Conservation (phyloP, 2,888 invertebrate genomes). For the Perizoma affinitatum region DNA sequence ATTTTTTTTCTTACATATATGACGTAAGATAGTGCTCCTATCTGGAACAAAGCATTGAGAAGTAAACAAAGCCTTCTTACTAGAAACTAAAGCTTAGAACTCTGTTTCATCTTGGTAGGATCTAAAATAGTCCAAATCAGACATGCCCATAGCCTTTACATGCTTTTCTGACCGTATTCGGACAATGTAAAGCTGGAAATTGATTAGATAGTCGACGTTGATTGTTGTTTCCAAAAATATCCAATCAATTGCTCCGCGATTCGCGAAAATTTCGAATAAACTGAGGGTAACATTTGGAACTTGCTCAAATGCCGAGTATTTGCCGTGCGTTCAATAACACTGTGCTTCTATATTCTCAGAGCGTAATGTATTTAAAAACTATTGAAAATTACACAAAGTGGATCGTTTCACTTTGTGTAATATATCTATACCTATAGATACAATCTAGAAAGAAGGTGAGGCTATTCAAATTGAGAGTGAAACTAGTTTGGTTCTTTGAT, state of each 20-base stretch:
- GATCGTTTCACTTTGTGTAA: too few species aligned
- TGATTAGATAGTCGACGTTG: constrained; percentile 18
- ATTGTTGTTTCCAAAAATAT: constrained; percentile 25
- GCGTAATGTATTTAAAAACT: constrained; percentile 2
- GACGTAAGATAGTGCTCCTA: constrained; percentile 10
- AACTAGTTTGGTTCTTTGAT: constrained; percentile 12
- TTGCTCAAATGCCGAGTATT: constrained; percentile 1
- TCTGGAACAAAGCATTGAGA: constrained; percentile 11
- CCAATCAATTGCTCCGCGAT: constrained; percentile 2
- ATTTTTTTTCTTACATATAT: constrained; percentile 6
- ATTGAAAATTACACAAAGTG: constrained; percentile 2
- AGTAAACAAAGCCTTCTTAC: constrained; percentile 4
- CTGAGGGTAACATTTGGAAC: constrained; percentile 7
- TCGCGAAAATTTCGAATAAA: constrained; percentile 8
- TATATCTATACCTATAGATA: too few species aligned
- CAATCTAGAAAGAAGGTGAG: too few species aligned
- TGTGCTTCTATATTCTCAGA: constrained; percentile 14
- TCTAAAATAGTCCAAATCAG: constrained; percentile 5
- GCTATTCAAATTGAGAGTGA: background rate
- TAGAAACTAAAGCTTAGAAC: constrained; percentile 1
- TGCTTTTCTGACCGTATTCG: constrained; percentile 8
- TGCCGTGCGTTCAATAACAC: constrained; percentile 15
- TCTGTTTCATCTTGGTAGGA: background rate
- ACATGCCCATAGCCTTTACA: constrained; percentile 1
- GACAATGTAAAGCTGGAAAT: constrained; percentile 18